Conservation (phyloP, 1,140 invertebrate species). For the Bombus consobrinus region DNA sequence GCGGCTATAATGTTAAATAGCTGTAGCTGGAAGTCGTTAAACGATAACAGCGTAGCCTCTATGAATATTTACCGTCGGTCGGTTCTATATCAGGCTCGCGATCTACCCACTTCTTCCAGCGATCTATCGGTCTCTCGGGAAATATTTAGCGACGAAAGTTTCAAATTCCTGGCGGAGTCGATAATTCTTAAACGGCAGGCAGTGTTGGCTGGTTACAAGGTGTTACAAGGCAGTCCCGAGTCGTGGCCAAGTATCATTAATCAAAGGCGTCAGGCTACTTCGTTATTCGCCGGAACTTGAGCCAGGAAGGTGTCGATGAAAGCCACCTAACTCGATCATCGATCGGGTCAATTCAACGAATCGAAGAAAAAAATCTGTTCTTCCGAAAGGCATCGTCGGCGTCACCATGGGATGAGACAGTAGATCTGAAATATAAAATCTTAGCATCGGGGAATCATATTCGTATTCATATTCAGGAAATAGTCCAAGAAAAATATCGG, state of each 20-base stretch:
- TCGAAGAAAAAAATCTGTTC: neutral
- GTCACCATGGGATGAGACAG: too few relatives aligned
- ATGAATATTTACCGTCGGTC: slow-evolving; percentile 15
- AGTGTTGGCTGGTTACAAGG: neutral
- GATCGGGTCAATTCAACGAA: neutral
- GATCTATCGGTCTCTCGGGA: neutral
- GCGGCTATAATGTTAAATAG: neutral
- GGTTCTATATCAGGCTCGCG: neutral
- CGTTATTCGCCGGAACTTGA: slow-evolving; percentile 18
- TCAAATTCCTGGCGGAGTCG: neutral
- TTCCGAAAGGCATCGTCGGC: too few relatives aligned
- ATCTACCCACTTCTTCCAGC: neutral
- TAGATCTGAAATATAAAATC: too few relatives aligned
- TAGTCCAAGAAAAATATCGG: too few relatives aligned
- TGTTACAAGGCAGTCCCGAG: slow-evolving; percentile 6
- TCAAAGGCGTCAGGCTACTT: slow-evolving; percentile 25
- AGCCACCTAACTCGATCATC: slow-evolving; percentile 13
- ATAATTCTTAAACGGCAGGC: neutral
- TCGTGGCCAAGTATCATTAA: slow-evolving; percentile 20
- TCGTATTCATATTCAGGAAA: too few relatives aligned
- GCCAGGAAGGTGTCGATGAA: neutral
- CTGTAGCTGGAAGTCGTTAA: neutral
- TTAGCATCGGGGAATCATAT: too few relatives aligned
- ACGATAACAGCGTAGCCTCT: slow-evolving; percentile 5
- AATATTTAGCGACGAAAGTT: slow-evolving; percentile 7